Percentiles rank a stretch among this genome's conserved stretches.
phyloP scores from a whole-genome alignment of 2,888 invertebrate species.

The Trachelus stipa region DNA sequence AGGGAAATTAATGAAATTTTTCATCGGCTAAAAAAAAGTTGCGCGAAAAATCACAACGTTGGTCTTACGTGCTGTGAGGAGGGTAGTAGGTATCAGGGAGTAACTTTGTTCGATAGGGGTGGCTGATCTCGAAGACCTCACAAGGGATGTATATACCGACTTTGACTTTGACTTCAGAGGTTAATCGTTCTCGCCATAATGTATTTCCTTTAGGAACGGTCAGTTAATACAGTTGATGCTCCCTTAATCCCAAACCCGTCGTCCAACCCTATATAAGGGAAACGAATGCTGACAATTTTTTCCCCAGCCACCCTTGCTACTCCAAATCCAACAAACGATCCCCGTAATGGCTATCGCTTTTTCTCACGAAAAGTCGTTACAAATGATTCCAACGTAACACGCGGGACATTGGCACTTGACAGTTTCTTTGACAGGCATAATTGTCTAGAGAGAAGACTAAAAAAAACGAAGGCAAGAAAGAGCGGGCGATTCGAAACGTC shows the following conservation, averaged over 20 bases:
- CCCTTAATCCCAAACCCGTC: constrained; percentile 1
- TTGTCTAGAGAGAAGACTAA: background rate
- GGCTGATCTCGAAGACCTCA: background rate
- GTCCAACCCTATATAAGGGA: background rate
- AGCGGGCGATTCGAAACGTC: background rate
- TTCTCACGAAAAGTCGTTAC: constrained; percentile 4
- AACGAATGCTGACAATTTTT: background rate
- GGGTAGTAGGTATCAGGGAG: background rate
- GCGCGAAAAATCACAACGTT: background rate
- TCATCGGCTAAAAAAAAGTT: constrained; percentile 16
- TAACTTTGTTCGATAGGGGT: background rate
- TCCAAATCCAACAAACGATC: constrained; percentile 1
- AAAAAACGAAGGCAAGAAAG: background rate
- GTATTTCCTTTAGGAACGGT: background rate
- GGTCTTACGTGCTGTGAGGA: background rate
- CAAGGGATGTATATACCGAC: background rate
- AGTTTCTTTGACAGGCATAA: background rate
- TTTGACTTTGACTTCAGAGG: background rate
- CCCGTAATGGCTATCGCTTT: constrained; percentile 7
- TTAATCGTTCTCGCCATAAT: constrained; percentile 26
- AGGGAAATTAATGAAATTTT: constrained; percentile 40
- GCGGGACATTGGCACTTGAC: background rate
- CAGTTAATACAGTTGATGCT: constrained; percentile 5
- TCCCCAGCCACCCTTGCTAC: background rate
- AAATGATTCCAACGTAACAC: background rate